These are phyloP conservation scores for Vireo altiloquus DNA, from an alignment of 2,113 vertebrate genomes.

Conservation along the genomic window DNA sequence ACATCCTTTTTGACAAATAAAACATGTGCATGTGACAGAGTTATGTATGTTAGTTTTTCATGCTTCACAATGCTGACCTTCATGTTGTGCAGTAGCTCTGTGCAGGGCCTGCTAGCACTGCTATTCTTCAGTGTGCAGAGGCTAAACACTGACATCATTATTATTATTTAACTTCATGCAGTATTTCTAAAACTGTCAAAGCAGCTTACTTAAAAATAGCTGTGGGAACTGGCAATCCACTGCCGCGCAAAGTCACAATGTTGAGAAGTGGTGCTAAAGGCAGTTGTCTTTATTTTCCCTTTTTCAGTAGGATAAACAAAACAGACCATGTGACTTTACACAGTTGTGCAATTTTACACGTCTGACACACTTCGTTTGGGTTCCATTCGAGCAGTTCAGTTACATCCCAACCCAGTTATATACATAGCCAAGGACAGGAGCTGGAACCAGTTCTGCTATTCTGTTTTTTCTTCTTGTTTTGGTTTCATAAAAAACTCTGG, in stretches of 20 bases:
- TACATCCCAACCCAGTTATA: not conserved
- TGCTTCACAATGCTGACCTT: not conserved
- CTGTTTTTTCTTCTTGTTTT: constrained; percentile 68
- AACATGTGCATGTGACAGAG: constrained; percentile 52
- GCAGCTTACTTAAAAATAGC: constrained; percentile 23
- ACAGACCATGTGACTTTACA: not conserved
- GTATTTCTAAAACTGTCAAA: constrained; percentile 21
- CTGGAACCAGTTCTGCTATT: constrained; percentile 44
- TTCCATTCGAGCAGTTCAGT: not conserved
- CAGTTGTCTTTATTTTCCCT: constrained; percentile 53
- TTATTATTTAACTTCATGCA: constrained; percentile 28
- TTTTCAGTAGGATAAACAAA: constrained; percentile 31
- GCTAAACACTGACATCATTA: constrained; percentile 29
- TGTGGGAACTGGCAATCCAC: not conserved
- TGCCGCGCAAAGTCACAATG: constrained; percentile 1
- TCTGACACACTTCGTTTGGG: not conserved
- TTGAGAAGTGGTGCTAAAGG: constrained; percentile 27
- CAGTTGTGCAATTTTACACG: not conserved
- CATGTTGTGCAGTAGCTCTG: not conserved
- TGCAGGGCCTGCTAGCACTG: not conserved
- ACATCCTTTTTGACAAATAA: constrained; percentile 52
- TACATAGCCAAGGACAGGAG: not conserved
- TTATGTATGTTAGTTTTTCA: constrained; percentile 43
- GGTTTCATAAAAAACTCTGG: constrained; percentile 86
- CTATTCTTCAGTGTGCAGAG: not conserved